These are phyloP conservation scores for Capitella teleta DNA, from an alignment of 1,140 invertebrate species.

Conservation along the genomic window DNA sequence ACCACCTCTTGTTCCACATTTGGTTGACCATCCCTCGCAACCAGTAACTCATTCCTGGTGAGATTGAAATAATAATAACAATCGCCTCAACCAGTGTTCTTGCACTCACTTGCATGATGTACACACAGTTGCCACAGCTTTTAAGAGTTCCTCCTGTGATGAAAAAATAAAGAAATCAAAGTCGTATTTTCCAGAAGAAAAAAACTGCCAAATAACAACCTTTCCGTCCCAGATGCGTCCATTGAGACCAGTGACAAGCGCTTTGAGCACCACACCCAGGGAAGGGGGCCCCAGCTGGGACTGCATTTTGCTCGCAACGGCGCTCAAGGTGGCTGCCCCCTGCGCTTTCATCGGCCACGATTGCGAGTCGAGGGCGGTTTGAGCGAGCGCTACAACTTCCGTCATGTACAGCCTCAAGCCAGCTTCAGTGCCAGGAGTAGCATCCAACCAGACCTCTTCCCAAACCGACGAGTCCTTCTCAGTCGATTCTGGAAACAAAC, in stretches of 20 bases:
- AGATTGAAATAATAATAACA: not conserved
- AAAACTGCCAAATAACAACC: conserved; percentile 13
- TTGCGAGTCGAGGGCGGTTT: conserved; percentile 59
- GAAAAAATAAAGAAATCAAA: conserved; percentile 7
- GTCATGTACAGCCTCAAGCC: conserved; percentile 65
- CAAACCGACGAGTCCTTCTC: conserved; percentile 46
- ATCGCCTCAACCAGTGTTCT: not conserved
- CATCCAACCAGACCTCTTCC: conserved; percentile 80
- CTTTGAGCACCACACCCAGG: conserved; percentile 54
- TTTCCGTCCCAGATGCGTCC: conserved; percentile 83
- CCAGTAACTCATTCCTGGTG: not conserved
- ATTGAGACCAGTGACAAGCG: conserved; percentile 59
- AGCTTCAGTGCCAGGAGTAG: conserved; percentile 68
- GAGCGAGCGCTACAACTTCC: conserved; percentile 59
- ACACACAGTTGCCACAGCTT: conserved; percentile 60
- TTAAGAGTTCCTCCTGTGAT: conserved; percentile 55
- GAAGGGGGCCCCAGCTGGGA: conserved; percentile 54
- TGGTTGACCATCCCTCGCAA: conserved; percentile 12
- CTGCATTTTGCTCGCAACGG: conserved; percentile 63
- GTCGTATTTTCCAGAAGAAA: not conserved
- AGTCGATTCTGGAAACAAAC: not conserved
- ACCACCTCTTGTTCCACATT: conserved; percentile 44
- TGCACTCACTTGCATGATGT: conserved; percentile 55
- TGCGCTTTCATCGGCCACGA: conserved; percentile 79
- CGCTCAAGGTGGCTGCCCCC: conserved; percentile 67